Evolutionary conservation across 1,140 invertebrate genomes (phyloP), one percentile per base, ranked within the genome.

Genomic region (Adelges cooleyi): DNA sequence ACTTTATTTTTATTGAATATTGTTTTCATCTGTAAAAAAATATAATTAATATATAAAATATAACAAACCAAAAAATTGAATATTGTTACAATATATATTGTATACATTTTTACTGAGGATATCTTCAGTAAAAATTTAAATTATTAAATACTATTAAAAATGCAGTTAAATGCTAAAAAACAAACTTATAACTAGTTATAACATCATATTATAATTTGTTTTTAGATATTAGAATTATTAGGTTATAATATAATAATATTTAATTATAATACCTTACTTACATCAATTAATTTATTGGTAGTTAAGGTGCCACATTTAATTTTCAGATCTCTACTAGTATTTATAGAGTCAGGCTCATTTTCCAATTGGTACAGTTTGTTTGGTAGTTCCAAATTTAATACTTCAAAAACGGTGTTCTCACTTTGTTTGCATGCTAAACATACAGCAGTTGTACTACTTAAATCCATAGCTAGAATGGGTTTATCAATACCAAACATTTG

Each of bases 401-500:
- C 5, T 46, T 62, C 56, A 46, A 62, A 62, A 62, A 23, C 25
- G 10, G n/a, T 62, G 29, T 48, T 17, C 46, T 17, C 25, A 1
- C 25, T 38, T 17, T 62, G 44, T 27, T 62, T 17, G 15, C 56
- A 62, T 5, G 25, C 56, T n/a, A 62, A 33, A 46, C 56, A 62
- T 3, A 62, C 3, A 3, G 40, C 29, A 1, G 42, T 29, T 46
- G 25, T 8, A 20, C 42, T 33, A 48, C 56, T 62, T 11, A 62
- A 13, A 20, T 62, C 56, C 25, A 62, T 48, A 15, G 56, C n/a
- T 15, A 46, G 8, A 20, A 62, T 17, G 0, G 56, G 40, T n/a
- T 62, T 62, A 33, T 62, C 42, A 9, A 62, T 9, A n/a, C 25
- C 25, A 48, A 62, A 62, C 56, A 62, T 62, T 62, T 62, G 56